Base-by-base conservation (phyloP, 2,113 vertebrate genomes). In the Carassius gibelio region DNA sequence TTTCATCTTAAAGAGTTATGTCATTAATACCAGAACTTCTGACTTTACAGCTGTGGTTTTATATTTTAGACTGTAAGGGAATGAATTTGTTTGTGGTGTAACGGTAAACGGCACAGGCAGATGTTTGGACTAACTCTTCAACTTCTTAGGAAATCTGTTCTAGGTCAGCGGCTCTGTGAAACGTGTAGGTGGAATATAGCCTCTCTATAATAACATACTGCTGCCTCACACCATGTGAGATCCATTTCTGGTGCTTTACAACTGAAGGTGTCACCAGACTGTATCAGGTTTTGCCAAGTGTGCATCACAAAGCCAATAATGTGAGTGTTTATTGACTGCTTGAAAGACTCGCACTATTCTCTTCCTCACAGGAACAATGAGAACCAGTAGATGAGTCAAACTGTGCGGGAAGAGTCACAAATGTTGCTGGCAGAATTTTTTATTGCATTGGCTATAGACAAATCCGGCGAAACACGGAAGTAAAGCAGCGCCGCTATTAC, bases 111-210 rank as follows among this genome's bases (percentile, higher is more conserved):
- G 36, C 64, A 72, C 71, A 78, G 52, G 88, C 88, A 84, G 82
- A 86, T 88, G 84, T 84, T 84, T 57, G 79, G 36, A 88, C 83
- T 85, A 87, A 83, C 84, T 62, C 81, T 50, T 61, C 78, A 61
- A 66, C 68, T 21, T 52, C 52, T 71, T n/a, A 64, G 50, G 84
- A 77, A 69, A 26, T 8, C 59, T 57, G 26, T 71, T 86, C 77
- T 86, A 78, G 78, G 87, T 83, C 86, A 84, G 86, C 77, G 81
- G 76, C 71, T 71, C 72, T 75, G 74, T 30, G 34, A 82, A 74
- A 2, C 2, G 36, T 74, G 23, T 52, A 34, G 55, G 45, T 64
- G 76, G 84, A 80, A 45, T 83, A 84, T 84, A 72, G 45, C 23
- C 7, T 38, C 48, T 72, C 34, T 72, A 14, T 57, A 52, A 52